Conservation (phyloP, 2,113 vertebrate species). For the Dascyllus trimaculatus region DNA sequence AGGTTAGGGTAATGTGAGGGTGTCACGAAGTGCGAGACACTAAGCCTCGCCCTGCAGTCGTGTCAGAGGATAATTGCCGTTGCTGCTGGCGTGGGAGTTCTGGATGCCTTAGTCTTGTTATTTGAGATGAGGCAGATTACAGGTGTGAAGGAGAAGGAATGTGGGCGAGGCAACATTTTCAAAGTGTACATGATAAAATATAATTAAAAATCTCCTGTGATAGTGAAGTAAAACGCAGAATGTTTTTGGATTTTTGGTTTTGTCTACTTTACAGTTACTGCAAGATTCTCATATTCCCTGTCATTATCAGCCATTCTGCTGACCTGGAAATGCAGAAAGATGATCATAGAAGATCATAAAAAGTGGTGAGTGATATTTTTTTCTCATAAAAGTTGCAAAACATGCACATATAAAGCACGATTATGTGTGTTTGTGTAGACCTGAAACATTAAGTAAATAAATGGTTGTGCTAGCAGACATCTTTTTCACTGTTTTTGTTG, state of each 20-base stretch:
- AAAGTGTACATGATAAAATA: slow-evolving; percentile 15
- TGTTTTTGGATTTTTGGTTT: not conserved
- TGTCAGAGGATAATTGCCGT: slow-evolving; percentile 68
- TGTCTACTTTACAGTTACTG: not conserved
- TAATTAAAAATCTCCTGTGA: slow-evolving; percentile 1
- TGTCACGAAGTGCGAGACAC: slow-evolving; percentile 55
- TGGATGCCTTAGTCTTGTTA: slow-evolving; percentile 55
- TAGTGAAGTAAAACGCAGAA: not conserved
- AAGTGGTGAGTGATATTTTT: too few relatives aligned
- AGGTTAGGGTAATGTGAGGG: slow-evolving; percentile 66
- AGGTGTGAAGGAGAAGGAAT: slow-evolving; percentile 60
- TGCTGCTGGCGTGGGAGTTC: slow-evolving; percentile 62
- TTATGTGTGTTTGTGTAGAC: not conserved
- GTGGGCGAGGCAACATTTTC: slow-evolving; percentile 19
- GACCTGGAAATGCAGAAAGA: not conserved
- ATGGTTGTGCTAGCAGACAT: not conserved
- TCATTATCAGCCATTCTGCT: not conserved
- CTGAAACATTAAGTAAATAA: not conserved
- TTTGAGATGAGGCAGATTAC: slow-evolving; percentile 71
- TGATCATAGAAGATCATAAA: not conserved
- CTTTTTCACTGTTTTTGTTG: not conserved
- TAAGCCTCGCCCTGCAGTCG: slow-evolving; percentile 61
- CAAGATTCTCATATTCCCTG: not conserved
- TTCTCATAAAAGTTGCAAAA: not conserved
- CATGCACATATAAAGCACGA: not conserved